These are phyloP conservation scores for Coenonympha arcania DNA, from an alignment of 2,888 invertebrate genomes.

Conservation along the genomic window DNA sequence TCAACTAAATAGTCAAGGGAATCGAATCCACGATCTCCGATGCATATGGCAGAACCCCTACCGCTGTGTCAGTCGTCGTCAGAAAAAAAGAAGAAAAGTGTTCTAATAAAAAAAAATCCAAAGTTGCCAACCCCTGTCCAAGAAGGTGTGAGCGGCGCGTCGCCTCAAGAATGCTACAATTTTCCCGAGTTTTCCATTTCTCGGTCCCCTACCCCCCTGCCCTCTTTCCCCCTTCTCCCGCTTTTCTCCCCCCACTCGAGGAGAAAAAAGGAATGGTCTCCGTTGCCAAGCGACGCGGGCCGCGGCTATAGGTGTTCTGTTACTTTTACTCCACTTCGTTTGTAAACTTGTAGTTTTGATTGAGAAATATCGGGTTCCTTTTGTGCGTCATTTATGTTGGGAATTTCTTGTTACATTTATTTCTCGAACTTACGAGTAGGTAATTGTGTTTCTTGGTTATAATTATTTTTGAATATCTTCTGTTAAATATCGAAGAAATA, in stretches of 20 bases:
- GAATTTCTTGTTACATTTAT: no score
- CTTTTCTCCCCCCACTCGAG: slow-evolving; percentile 34
- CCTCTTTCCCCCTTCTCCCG: slow-evolving; percentile 42
- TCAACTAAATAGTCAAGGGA: no score
- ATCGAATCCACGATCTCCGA: no score
- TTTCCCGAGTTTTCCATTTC: slow-evolving; percentile 75
- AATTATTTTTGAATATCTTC: no score
- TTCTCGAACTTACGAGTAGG: no score
- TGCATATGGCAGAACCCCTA: no score
- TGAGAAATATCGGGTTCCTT: slow-evolving; percentile 17
- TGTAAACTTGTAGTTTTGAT: slow-evolving; percentile 24
- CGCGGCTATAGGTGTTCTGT: slow-evolving; percentile 35
- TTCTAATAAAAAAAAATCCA: slow-evolving; percentile 23
- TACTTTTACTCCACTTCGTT: slow-evolving; percentile 22
- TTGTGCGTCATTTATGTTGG: neutral
- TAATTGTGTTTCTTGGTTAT: no score
- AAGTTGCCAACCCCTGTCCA: slow-evolving; percentile 45
- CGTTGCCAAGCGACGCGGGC: slow-evolving; percentile 56
- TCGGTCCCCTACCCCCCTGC: slow-evolving; percentile 51
- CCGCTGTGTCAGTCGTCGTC: no score
- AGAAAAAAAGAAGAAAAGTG: no score
- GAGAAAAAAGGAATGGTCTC: slow-evolving; percentile 61
- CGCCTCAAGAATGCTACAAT: slow-evolving; percentile 76
- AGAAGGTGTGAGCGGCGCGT: slow-evolving; percentile 73
- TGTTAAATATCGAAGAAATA: no score